These are phyloP conservation scores for Drosophila cracens DNA, from an alignment of 2,888 invertebrate species.

Conservation along the genomic window DNA sequence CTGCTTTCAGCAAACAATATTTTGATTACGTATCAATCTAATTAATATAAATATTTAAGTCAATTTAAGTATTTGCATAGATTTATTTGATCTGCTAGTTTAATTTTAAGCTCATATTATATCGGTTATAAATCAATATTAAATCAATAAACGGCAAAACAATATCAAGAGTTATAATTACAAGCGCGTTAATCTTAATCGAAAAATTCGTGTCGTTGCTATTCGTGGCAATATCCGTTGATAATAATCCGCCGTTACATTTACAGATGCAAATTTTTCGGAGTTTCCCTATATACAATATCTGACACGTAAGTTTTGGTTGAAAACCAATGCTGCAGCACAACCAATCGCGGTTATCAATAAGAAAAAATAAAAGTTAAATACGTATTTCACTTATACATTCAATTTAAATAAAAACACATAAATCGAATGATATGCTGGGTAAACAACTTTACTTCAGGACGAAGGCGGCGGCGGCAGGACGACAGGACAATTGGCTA, in stretches of 20 bases:
- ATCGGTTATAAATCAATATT: not conserved
- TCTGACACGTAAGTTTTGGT: conserved; percentile 87
- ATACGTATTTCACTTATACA: conserved; percentile 34
- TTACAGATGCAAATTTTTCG: conserved; percentile 88
- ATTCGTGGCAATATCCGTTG: conserved; percentile 24
- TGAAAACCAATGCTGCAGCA: not conserved
- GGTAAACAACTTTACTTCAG: conserved; percentile 64
- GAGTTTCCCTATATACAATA: conserved; percentile 88
- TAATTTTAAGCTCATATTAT: not conserved
- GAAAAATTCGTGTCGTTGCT: conserved; percentile 36
- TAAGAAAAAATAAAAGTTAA: not conserved
- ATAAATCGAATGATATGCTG: conserved; percentile 76
- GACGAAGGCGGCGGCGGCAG: conserved; percentile 18
- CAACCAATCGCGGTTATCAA: conserved; percentile 3
- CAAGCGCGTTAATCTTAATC: conserved; percentile 31
- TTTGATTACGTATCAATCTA: not conserved
- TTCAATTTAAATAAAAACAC: conserved; percentile 64
- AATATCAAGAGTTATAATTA: not conserved
- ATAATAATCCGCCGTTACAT: conserved; percentile 64
- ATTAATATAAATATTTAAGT: not conserved
- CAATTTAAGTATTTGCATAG: not conserved
- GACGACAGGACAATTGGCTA: conserved; percentile 27
- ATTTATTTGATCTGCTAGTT: not conserved
- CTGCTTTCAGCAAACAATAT: not conserved
- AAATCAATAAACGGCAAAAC: conserved; percentile 7